Conservation (phyloP, 2,113 vertebrate genomes). For the Eurypyga helias region DNA sequence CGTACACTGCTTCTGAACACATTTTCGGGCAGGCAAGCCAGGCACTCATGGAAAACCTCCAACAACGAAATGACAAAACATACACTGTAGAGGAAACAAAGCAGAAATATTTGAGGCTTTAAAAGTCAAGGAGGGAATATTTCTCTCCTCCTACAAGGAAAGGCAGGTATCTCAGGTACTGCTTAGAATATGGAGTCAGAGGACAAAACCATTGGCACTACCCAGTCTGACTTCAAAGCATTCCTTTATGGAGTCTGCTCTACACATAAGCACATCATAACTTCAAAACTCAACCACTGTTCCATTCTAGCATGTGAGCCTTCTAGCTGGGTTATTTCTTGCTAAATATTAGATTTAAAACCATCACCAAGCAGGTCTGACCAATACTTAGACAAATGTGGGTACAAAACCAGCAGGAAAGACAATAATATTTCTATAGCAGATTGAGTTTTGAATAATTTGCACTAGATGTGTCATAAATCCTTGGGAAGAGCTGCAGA, state of each 20-base stretch:
- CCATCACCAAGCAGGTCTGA: background rate
- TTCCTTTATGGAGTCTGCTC: background rate
- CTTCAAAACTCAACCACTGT: background rate
- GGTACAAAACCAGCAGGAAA: background rate
- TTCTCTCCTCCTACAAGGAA: background rate
- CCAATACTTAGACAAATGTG: background rate
- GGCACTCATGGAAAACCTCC: background rate
- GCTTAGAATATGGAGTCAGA: background rate
- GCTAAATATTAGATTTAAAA: background rate
- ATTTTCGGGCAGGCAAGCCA: background rate
- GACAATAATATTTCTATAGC: background rate
- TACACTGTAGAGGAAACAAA: background rate
- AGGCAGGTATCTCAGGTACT: background rate
- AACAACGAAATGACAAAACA: background rate
- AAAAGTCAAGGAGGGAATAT: background rate
- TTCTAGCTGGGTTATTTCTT: background rate
- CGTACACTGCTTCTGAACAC: background rate
- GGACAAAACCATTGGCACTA: background rate
- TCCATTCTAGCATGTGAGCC: background rate
- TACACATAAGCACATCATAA: background rate
- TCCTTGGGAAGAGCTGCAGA: background rate
- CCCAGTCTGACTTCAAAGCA: background rate
- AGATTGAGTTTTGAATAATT: background rate
- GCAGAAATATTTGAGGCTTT: background rate
- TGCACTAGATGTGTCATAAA: background rate